Evolutionary conservation across 2,113 vertebrate genomes (phyloP).

Genomic region (Muntiacus reevesi): DNA sequence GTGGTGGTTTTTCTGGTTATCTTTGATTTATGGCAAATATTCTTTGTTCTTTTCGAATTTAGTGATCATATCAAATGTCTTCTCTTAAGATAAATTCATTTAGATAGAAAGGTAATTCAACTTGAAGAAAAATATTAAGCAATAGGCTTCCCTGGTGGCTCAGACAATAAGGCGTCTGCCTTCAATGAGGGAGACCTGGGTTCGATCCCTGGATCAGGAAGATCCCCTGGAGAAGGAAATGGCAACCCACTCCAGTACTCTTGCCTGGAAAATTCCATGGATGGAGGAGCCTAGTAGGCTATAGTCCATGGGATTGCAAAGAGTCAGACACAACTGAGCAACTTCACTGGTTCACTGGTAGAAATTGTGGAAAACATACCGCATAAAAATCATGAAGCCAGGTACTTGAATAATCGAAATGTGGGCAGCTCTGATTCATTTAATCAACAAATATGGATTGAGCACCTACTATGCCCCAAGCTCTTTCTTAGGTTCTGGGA

Average conservation of each 20-base stretch:
- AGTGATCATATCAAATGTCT: not conserved
- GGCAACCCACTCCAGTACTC: not conserved
- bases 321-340: not conserved
- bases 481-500: not conserved
- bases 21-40: not conserved
- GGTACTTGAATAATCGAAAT: not conserved
- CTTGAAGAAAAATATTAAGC: not conserved
- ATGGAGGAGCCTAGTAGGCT: not conserved
- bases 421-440: not conserved
- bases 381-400: not conserved
- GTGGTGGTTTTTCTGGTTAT: not conserved
- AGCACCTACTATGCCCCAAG: not conserved
- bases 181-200: not conserved
- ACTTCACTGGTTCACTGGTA: not conserved
- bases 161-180: not conserved
- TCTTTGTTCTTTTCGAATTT: not conserved
- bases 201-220: not conserved
- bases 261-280: not conserved
- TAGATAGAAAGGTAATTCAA: not conserved
- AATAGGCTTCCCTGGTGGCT: not conserved
- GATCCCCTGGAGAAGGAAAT: not conserved
- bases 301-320: not conserved
- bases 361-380: not conserved
- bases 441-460: accelerated
- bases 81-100: conserved; percentile 12